Conservation (phyloP, 2,113 vertebrate species). For the Meles meles region DNA sequence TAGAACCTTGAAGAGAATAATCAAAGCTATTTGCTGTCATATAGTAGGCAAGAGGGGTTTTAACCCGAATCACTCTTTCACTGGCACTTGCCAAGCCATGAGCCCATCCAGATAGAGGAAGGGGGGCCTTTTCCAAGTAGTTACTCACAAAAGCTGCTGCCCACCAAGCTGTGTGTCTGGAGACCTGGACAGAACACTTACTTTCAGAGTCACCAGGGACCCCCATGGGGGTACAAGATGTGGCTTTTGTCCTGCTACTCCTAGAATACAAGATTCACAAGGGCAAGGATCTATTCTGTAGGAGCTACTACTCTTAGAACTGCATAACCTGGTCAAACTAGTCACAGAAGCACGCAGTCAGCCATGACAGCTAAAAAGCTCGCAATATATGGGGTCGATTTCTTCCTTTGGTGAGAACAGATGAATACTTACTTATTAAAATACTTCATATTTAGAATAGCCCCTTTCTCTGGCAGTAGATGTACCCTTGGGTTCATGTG, state of each 20-base stretch:
- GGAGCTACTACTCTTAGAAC: background rate
- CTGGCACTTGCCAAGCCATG: background rate
- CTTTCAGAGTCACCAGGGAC: background rate
- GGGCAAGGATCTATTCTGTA: background rate
- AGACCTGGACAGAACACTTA: background rate
- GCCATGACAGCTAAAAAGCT: background rate
- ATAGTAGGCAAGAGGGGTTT: background rate
- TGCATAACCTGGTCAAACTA: background rate
- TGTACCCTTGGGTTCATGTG: background rate
- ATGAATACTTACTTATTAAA: background rate
- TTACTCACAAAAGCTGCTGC: background rate
- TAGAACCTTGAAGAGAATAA: background rate
- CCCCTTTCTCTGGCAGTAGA: background rate
- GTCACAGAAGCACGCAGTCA: background rate
- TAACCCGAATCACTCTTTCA: background rate
- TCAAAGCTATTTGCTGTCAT: background rate
- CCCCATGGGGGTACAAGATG: background rate
- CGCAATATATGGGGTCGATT: background rate
- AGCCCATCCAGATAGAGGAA: background rate
- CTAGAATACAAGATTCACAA: background rate
- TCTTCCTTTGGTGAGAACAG: background rate
- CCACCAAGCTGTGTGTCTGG: background rate
- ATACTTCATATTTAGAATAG: background rate
- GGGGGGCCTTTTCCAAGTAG: background rate
- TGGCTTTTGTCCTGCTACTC: background rate